Conservation (phyloP, 2,888 invertebrate species). For the Dioctria linearis region DNA sequence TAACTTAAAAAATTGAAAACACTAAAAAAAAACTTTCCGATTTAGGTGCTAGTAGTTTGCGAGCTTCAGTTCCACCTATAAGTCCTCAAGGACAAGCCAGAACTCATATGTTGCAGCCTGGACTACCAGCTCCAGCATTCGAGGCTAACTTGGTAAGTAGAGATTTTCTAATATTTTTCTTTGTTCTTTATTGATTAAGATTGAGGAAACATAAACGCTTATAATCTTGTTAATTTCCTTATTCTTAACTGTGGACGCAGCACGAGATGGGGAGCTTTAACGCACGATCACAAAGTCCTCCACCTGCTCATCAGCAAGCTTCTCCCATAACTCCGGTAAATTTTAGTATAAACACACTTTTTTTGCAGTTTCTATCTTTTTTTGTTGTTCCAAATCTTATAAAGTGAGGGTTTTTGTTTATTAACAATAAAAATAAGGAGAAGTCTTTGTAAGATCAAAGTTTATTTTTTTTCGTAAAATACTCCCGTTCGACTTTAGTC, state of each 20-base stretch:
- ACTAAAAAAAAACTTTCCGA: no score
- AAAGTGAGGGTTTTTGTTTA: no score
- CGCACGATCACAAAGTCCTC: slow-evolving; percentile 79
- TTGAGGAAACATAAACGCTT: background rate
- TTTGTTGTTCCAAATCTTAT: no score
- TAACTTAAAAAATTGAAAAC: no score
- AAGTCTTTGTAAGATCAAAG: no score
- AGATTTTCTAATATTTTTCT: background rate
- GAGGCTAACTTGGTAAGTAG: slow-evolving; percentile 81
- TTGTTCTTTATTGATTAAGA: background rate
- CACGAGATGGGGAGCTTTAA: slow-evolving; percentile 73
- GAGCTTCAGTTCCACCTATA: slow-evolving; percentile 75
- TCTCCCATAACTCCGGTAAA: slow-evolving; percentile 81
- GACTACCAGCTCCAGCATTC: slow-evolving; percentile 76
- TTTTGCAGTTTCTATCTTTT: background rate
- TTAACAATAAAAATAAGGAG: no score
- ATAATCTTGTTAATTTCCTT: slow-evolving; percentile 19
- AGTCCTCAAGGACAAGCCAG: slow-evolving; percentile 76
- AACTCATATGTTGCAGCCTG: slow-evolving; percentile 72
- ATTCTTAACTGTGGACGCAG: slow-evolving; percentile 71
- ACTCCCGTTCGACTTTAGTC: no score
- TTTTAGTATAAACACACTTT: slow-evolving; percentile 9
- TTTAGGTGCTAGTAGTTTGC: slow-evolving; percentile 69
- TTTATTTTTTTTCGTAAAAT: no score
- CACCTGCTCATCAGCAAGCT: slow-evolving; percentile 88